Base-by-base conservation (phyloP, 1,140 invertebrate genomes). In the Diploscapter pachys region DNA sequence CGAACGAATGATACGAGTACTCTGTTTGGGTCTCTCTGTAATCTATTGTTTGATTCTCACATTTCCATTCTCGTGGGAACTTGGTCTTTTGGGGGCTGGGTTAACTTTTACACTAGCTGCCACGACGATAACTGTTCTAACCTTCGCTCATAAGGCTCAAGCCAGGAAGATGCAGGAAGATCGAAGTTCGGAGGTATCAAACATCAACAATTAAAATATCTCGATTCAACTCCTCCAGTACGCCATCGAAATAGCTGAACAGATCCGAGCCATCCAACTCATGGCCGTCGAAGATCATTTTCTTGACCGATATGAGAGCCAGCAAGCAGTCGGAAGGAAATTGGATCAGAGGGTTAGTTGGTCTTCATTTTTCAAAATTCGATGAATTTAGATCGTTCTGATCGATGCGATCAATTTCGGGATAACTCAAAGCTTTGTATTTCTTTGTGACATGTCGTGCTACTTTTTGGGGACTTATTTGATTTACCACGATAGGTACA, bases 331-430 rank as follows among this genome's bases (percentile, higher is more conserved):
- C 11, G 53, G 52, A n/a, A 11, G 8, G 51, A 6, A n/a, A n/a
- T 68, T 13, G n/a, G 66, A 68, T 6, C 6, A 48, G 51, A 50
- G 66, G 2, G 66, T 68, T 6, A 68, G 66, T 5, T 6, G 11
- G 1, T 2, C 1, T 31, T 64, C 51, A 73, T 76, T 84, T 5
- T 57, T 86, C 49, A 79, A 81, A 11, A 80, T 73, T 13, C 51
- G 80, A 3, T 85, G 84, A 11, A 71, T 70, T 31, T 57, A 76
- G 74, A 71, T 76, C 51, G 74, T 63, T 3, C 8, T 71, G 3
- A 5, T 71, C 9, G 52, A 49, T 49, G 54, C 74, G 2, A 5
- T 76, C 2, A 71, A 71, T 52, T 65, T 64, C 6, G 74, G 62
- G 5, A 8, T 76, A 5, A 64, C 67, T 9, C 74, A 71, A 76